Base-by-base conservation (phyloP, 2,797 vertebrate species). In the Phoxinus dragarum region DNA sequence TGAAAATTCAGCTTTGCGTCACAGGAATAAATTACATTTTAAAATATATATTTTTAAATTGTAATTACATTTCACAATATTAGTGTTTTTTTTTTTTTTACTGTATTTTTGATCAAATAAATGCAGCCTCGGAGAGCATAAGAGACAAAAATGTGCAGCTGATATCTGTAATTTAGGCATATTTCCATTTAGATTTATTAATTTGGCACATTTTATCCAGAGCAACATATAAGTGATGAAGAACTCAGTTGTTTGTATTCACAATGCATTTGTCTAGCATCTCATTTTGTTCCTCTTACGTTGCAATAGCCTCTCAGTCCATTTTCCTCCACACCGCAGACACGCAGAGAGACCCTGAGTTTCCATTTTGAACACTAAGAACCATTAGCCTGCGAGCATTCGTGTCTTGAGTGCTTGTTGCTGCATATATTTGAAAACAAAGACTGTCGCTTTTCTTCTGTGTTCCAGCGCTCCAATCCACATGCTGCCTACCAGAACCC, bases 401-500 rank as follows among this genome's bases (percentile, higher is more conserved):
- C 36, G 17, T 38, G 31, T 69, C 23, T 80, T 8, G 42, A 23
- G 27, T n/a, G n/a, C 38, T 36, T 64, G 44, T 47, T 44, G 19
- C 23, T 84, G 8, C 6, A 16, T 6, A 36, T 4, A 38, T 64
- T 64, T 64, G 34, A 67, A 54, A 64, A 78, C 34, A 54, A 23
- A 40, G 14, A 16, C 14, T 34, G 14, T 66, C 2, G 61, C 14
- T 66, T 66, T 6, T 69, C 4, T 69, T 61, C 16, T 11, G 42
- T 87, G 6, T 82, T 83, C 31, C 92, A 99, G 98, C 98, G 98
- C 96, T 97, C 98, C 96, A 99, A 99, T 96, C 97, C 97, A 96
- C 98, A 99, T 96, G 98, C 98, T 98, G 98, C 98, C 93, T 99
- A 99, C 93, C 98, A 98, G 96, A 99, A 99, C 95, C 98, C 98